Conservation (phyloP, 2,113 vertebrate species). For the Centrocercus urophasianus region DNA sequence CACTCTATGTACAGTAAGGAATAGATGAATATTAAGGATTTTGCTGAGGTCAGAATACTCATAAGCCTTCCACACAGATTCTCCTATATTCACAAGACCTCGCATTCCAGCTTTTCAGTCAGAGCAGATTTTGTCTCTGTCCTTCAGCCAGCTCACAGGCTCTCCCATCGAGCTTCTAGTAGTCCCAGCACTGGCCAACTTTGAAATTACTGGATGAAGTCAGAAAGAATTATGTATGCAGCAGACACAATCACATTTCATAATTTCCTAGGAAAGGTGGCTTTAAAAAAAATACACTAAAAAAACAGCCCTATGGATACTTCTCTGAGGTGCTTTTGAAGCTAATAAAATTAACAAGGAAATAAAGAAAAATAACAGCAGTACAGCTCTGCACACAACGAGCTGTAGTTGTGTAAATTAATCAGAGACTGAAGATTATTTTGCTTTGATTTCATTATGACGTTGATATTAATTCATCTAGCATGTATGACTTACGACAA, state of each 20-base stretch:
- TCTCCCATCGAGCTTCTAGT: background rate
- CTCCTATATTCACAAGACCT: background rate
- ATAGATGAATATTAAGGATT: background rate
- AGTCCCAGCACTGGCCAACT: background rate
- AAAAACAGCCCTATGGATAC: background rate
- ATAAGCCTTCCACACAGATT: background rate
- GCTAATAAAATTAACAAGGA: background rate
- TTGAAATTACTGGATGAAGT: background rate
- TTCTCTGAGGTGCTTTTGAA: background rate
- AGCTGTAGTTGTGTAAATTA: background rate
- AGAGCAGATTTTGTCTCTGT: background rate
- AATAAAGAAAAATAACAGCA: background rate
- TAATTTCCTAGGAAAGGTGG: background rate
- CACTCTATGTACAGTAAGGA: background rate
- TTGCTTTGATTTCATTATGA: background rate
- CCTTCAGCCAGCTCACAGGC: background rate
- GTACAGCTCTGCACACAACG: background rate
- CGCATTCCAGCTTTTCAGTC: background rate
- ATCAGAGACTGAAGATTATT: background rate
- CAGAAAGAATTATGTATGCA: rapidly evolving
- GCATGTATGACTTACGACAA: background rate
- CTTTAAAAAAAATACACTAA: background rate
- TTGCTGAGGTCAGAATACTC: background rate
- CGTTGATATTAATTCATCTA: background rate
- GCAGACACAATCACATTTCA: background rate